Percentiles rank a stretch among this genome's conserved stretches.
These are phyloP conservation scores for Caenorhabditis remanei DNA, from an alignment of 1,140 invertebrate species.

Conservation along the genomic window DNA sequence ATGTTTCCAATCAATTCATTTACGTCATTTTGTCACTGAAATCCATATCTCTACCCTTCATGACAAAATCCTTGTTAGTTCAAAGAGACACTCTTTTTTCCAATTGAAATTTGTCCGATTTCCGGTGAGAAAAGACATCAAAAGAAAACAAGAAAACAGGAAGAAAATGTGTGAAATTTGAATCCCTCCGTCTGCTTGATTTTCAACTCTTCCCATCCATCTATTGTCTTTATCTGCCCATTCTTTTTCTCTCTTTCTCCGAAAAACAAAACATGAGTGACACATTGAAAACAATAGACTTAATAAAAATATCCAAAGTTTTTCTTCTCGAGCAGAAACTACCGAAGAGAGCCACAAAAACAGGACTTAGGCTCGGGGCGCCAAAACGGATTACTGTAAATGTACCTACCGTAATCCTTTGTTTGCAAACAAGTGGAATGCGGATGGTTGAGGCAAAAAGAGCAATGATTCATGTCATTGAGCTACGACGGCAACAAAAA, in stretches of 20 bases:
- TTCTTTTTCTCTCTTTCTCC: background rate
- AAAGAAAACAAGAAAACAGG: slow-evolving; percentile 43
- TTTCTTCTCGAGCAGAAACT: background rate
- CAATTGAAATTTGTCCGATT: background rate
- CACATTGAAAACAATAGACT: slow-evolving; percentile 51
- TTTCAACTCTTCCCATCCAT: background rate
- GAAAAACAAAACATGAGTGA: slow-evolving; percentile 34
- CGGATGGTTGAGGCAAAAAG: slow-evolving; percentile 35
- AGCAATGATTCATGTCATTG: slow-evolving; percentile 49
- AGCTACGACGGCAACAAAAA: background rate
- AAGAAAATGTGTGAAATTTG: slow-evolving; percentile 74
- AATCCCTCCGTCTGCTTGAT: slow-evolving; percentile 79
- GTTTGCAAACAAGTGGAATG: slow-evolving; percentile 41
- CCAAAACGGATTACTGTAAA: slow-evolving; percentile 42
- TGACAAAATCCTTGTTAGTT: background rate
- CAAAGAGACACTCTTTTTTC: background rate
- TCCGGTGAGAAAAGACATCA: slow-evolving; percentile 40
- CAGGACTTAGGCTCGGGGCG: slow-evolving; percentile 35
- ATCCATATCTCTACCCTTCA: background rate
- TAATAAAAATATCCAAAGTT: slow-evolving; percentile 44
- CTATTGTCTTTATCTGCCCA: background rate
- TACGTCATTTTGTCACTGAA: background rate
- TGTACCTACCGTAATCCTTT: slow-evolving; percentile 48
- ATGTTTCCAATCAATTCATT: too few species aligned
- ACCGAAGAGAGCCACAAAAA: slow-evolving; percentile 2